These are phyloP conservation scores for Pangasius djambal DNA, from an alignment of 2,797 vertebrate species.

Conservation along the genomic window DNA sequence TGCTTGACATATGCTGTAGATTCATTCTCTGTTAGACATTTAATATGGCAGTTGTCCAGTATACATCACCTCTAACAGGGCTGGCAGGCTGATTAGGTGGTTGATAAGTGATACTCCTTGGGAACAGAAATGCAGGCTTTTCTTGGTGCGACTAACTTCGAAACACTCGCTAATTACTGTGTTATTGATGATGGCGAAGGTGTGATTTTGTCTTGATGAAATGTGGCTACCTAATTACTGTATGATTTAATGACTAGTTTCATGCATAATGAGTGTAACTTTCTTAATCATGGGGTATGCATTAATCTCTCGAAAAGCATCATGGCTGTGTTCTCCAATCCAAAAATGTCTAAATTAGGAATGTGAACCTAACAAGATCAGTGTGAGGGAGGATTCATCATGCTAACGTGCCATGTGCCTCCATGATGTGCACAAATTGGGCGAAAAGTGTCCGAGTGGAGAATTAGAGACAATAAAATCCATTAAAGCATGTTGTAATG, in stretches of 20 bases:
- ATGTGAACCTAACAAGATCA: conserved; percentile 37
- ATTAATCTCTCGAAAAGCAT: conserved; percentile 52
- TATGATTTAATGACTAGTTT: conserved; percentile 59
- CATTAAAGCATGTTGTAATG: conserved; percentile 59
- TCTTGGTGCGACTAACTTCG: conserved; percentile 52
- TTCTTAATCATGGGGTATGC: conserved; percentile 54
- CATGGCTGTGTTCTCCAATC: conserved; percentile 47
- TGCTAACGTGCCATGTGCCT: conserved; percentile 18
- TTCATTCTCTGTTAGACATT: conserved; percentile 64
- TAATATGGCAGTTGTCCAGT: conserved; percentile 84
- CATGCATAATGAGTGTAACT: conserved; percentile 58
- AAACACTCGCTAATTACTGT: conserved; percentile 53
- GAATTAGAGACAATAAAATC: conserved; percentile 50
- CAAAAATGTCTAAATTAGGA: conserved; percentile 41
- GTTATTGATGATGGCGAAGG: conserved; percentile 55
- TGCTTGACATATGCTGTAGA: conserved; percentile 67
- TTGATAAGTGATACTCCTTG: conserved; percentile 33
- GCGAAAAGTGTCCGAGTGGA: conserved; percentile 42
- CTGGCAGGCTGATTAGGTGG: conserved; percentile 41
- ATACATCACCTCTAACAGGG: conserved; percentile 79
- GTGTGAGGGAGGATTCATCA: conserved; percentile 42
- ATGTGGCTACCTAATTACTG: conserved; percentile 58
- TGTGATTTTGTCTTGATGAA: conserved; percentile 50
- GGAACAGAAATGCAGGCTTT: conserved; percentile 39
- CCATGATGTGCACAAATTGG: conserved; percentile 44